Evolutionary conservation across 2,797 vertebrate species (phyloP).

Genomic region (Platyrinchus mystaceus): DNA sequence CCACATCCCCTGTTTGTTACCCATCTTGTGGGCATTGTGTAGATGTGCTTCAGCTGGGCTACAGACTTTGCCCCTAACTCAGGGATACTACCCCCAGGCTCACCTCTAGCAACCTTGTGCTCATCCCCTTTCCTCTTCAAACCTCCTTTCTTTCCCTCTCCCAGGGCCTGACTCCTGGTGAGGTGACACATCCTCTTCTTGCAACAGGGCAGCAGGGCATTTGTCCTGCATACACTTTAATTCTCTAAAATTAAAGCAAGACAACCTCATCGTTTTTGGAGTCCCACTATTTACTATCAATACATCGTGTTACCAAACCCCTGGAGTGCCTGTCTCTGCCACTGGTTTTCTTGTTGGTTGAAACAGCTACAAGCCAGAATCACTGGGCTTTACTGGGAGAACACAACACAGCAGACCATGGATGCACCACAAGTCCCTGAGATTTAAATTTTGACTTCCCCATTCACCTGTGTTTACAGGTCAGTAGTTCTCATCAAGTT

Average conservation of each 20-base stretch:
- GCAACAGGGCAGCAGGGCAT: background rate
- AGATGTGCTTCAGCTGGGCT: background rate
- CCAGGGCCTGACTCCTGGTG: no score
- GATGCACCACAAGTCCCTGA: accelerated
- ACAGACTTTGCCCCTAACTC: accelerated
- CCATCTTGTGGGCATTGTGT: background rate
- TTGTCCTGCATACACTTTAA: accelerated
- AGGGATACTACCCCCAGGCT: background rate
- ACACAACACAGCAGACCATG: accelerated
- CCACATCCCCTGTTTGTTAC: background rate
- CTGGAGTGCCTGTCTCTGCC: accelerated
- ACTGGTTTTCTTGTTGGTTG: background rate
- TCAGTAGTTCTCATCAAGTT: accelerated
- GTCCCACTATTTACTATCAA: accelerated
- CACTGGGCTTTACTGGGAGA: accelerated
- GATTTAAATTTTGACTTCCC: background rate
- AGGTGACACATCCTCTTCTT: accelerated
- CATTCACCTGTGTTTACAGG: background rate
- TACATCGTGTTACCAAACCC: accelerated
- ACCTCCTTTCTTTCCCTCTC: background rate
- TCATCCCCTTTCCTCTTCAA: background rate
- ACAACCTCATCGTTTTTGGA: accelerated
- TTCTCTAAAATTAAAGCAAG: background rate
- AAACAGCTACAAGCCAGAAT: background rate
- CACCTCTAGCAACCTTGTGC: background rate